Base-by-base conservation (phyloP, 2,113 vertebrate species). In the Mesocricetus auratus region DNA sequence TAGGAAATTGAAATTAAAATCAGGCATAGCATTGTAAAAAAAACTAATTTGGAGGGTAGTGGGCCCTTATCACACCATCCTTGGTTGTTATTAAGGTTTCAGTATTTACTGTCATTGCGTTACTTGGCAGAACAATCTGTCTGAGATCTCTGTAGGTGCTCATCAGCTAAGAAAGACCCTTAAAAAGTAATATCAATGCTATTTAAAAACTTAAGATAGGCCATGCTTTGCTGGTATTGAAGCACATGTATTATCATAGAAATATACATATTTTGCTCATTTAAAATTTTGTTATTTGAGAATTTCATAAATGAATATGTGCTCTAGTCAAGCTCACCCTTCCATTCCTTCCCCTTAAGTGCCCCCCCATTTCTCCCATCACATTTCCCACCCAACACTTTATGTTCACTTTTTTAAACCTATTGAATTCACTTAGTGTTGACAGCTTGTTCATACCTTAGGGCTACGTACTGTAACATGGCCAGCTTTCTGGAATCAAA, bases 1-100 rank as follows among this genome's bases (percentile, higher is more conserved):
- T 12, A 45, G 12, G 21, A 93, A 88, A 5, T 39, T 73, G 33
- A 45, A 79, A 93, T 53, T 74, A 95, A 94, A 93, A 56, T 56
- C 62, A 64, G 31, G 36, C 93, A 71, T 89, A 81, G 66, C 16
- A 33, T 64, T 94, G 53, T 69, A 86, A n/a, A n/a, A n/a, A n/a
- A n/a, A n/a, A n/a, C n/a, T n/a, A n/a, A 58, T 94, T 92, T 77
- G 0, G 17, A 31, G 16, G 22, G 50, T 60, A 9, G n/a, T 42
- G 13, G 3, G n/a, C n/a, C 24, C 29, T 82, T 86, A 22, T 90
- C 36, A 73, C 13, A 29, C 29, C 53, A 45, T 94, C 26, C 36
- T 13, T 86, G 26, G 56, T 33, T 73, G 62, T n/a, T 86, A 68
- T 2, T 36, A 47, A 86, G 13, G 31, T 58, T 56, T 60, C 17